Conservation (phyloP, 2,888 invertebrate species). For the Tinea semifulvella region DNA sequence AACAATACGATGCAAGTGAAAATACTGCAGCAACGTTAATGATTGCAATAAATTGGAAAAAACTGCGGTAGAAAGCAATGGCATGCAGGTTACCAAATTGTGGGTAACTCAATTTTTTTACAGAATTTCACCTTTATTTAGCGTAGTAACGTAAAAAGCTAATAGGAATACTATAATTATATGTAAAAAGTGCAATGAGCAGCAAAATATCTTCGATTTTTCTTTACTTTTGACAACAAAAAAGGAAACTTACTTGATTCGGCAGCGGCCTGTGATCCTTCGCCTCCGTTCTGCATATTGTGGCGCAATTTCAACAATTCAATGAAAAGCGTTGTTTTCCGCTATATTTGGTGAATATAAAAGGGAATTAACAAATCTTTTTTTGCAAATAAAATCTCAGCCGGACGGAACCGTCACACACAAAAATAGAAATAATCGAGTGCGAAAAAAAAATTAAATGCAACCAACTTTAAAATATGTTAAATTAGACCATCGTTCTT, state of each 20-base stretch:
- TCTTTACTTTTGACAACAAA: slow-evolving; percentile 44
- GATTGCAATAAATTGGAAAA: slow-evolving; percentile 7
- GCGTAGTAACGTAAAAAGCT: not conserved
- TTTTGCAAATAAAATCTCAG: slow-evolving; percentile 44
- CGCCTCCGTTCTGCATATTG: slow-evolving; percentile 59
- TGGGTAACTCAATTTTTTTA: slow-evolving; percentile 43
- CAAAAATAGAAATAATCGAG: slow-evolving; percentile 66
- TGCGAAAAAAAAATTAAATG: slow-evolving; percentile 62
- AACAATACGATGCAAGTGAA: slow-evolving; percentile 46
- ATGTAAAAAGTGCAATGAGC: slow-evolving; percentile 15
- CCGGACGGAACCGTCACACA: slow-evolving; percentile 62
- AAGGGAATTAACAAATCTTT: slow-evolving; percentile 25
- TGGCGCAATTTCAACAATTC: slow-evolving; percentile 17
- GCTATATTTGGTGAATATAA: slow-evolving; percentile 5
- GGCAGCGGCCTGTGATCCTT: slow-evolving; percentile 35
- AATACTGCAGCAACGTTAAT: slow-evolving; percentile 20
- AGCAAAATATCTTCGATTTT: slow-evolving; percentile 36
- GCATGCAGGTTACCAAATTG: slow-evolving; percentile 22
- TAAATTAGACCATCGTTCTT: not conserved
- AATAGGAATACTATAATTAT: not conserved
- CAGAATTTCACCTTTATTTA: slow-evolving; percentile 26
- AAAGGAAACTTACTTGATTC: slow-evolving; percentile 48
- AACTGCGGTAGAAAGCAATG: slow-evolving; percentile 11
- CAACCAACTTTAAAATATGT: slow-evolving; percentile 16
- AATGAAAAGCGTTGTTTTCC: not conserved